These are phyloP conservation scores for Ectobius pallidus DNA, from an alignment of 2,888 invertebrate species.

Conservation along the genomic window DNA sequence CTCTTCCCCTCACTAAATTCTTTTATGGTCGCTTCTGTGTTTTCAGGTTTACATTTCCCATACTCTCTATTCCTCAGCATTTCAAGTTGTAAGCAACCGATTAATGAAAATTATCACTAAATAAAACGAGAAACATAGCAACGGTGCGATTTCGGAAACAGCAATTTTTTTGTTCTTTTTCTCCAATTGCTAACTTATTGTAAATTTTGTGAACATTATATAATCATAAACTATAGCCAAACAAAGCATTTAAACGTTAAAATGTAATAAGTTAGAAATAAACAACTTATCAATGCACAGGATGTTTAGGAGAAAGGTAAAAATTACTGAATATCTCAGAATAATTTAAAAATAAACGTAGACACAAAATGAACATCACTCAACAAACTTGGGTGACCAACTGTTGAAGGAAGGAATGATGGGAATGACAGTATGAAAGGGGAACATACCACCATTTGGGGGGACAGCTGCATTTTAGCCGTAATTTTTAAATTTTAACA, in stretches of 20 bases:
- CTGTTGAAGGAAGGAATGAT: too few species aligned
- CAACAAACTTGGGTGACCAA: too few species aligned
- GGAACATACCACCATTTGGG: too few species aligned
- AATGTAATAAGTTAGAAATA: not conserved
- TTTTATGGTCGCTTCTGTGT: not conserved
- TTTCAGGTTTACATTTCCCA: constrained; percentile 9
- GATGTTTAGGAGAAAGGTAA: not conserved
- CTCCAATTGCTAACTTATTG: not conserved
- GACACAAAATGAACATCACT: not conserved
- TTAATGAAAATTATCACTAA: not conserved
- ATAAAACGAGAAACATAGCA: not conserved
- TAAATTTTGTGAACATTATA: not conserved
- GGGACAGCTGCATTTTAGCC: too few species aligned
- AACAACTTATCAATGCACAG: not conserved
- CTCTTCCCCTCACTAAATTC: constrained; percentile 1
- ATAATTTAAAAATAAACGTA: not conserved
- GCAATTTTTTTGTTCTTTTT: not conserved
- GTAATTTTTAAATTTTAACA: too few species aligned
- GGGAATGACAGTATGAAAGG: too few species aligned
- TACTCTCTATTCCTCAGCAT: not conserved
- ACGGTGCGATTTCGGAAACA: not conserved
- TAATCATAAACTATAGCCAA: not conserved
- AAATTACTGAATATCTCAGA: not conserved
- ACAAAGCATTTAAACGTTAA: too few species aligned
- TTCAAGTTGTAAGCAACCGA: not conserved